These are phyloP conservation scores for Pristionchus entomophagus DNA, from an alignment of 2,888 invertebrate genomes.

Conservation along the genomic window DNA sequence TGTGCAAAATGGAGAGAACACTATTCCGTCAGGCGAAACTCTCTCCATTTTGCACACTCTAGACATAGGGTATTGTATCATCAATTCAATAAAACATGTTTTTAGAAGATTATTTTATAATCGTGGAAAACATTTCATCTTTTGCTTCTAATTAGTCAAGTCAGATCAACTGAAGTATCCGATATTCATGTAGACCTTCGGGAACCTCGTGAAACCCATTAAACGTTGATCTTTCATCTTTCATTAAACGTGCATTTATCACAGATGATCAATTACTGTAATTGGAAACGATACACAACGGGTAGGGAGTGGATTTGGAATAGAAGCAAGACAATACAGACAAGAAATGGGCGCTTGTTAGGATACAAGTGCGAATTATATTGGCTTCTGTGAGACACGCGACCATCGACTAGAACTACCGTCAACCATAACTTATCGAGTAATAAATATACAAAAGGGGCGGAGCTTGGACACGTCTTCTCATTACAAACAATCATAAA, in stretches of 20 bases:
- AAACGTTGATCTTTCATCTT: neutral
- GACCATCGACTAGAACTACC: conserved; percentile 7
- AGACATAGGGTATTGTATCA: no score
- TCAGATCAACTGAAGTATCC: no score
- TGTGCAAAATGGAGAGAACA: no score
- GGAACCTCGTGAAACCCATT: neutral
- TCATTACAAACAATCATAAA: neutral
- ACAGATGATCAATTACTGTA: conserved; percentile 11
- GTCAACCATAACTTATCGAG: conserved; percentile 28
- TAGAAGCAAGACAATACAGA: neutral
- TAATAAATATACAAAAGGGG: neutral
- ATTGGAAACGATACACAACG: conserved; percentile 2
- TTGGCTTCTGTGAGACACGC: neutral
- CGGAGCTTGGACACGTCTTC: neutral
- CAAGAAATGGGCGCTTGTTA: neutral
- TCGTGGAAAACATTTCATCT: no score
- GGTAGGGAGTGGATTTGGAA: neutral
- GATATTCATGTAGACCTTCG: neutral
- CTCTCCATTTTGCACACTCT: no score
- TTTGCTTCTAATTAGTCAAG: no score
- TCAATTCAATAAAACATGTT: no score
- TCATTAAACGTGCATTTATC: neutral
- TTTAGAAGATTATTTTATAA: no score
- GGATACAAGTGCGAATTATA: neutral
- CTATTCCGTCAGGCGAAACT: no score